phyloP scores from a whole-genome alignment of 1,140 invertebrate species.

The Adelges cooleyi region DNA sequence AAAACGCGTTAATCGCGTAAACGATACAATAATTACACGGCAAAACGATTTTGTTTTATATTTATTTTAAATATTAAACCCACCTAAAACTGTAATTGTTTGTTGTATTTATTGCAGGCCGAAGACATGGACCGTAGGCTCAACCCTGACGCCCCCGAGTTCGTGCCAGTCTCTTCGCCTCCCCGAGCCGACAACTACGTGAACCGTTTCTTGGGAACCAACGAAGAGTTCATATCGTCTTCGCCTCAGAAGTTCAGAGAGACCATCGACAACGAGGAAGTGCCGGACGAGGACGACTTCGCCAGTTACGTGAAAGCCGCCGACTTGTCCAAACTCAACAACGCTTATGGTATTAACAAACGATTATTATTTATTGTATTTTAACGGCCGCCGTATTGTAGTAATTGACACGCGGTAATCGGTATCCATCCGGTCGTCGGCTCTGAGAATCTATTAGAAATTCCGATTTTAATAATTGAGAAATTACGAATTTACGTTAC shows the following conservation, averaged over 20 bases:
- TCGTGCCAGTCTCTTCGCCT: constrained; percentile 47
- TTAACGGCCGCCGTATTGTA: no score
- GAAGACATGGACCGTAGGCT: constrained; percentile 51
- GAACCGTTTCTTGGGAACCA: background rate
- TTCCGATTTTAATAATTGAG: no score
- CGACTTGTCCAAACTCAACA: constrained; percentile 24
- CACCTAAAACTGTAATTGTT: no score
- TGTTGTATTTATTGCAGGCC: background rate
- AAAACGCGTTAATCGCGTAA: no score
- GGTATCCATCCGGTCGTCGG: no score
- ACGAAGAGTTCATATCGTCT: constrained; percentile 28
- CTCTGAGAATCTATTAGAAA: no score
- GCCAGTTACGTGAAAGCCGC: constrained; percentile 29
- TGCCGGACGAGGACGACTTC: constrained; percentile 32
- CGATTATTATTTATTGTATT: no score
- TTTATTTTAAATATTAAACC: no score
- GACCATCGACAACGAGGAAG: constrained; percentile 30
- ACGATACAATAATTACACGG: no score
- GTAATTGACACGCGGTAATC: no score
- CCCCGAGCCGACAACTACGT: background rate
- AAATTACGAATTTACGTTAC: no score
- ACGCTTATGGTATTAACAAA: background rate
- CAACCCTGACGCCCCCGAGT: constrained; percentile 61
- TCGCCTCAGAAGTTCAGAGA: constrained; percentile 30
- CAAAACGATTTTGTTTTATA: no score